Conservation (phyloP, 2,797 vertebrate genomes). For the Protonibea diacanthus region DNA sequence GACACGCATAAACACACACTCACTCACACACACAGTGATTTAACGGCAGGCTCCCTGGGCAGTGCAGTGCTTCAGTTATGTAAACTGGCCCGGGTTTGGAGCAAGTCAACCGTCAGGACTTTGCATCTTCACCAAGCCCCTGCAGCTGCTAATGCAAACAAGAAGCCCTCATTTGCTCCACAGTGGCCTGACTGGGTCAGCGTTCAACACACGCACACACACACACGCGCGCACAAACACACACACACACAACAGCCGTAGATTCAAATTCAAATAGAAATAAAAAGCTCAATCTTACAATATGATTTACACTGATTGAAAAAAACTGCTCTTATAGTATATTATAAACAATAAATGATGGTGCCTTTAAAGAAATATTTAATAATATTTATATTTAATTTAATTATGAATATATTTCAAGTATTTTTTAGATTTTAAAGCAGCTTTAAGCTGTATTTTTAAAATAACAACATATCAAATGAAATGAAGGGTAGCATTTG, state of each 20-base stretch:
- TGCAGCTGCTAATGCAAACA: slow-evolving; percentile 85
- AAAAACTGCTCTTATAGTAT: neutral
- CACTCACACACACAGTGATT: slow-evolving; percentile 67
- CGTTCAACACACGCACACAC: slow-evolving; percentile 23
- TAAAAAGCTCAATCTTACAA: neutral
- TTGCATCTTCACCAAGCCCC: slow-evolving; percentile 85
- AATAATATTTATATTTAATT: no score
- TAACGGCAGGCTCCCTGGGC: slow-evolving; percentile 83
- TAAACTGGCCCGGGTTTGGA: slow-evolving; percentile 85
- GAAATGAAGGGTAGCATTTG: no score
- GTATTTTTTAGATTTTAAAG: no score
- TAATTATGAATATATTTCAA: no score
- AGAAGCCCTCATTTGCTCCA: slow-evolving; percentile 62
- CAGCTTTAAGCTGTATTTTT: no score
- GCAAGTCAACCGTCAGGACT: slow-evolving; percentile 86
- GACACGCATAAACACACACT: slow-evolving; percentile 45
- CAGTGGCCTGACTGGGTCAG: slow-evolving; percentile 47
- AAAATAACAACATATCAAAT: no score
- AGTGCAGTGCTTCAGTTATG: slow-evolving; percentile 87
- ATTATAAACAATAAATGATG: neutral
- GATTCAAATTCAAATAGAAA: slow-evolving; percentile 1
- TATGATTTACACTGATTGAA: neutral
- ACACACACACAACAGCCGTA: slow-evolving; percentile 26
- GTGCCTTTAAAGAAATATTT: no score
- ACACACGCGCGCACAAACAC: slow-evolving; percentile 11